A percentile compares a stretch with the other conserved stretches of the same genome.
These are phyloP conservation scores for Lepidurus packardi DNA, from an alignment of 1,140 invertebrate species.

Conservation along the genomic window DNA sequence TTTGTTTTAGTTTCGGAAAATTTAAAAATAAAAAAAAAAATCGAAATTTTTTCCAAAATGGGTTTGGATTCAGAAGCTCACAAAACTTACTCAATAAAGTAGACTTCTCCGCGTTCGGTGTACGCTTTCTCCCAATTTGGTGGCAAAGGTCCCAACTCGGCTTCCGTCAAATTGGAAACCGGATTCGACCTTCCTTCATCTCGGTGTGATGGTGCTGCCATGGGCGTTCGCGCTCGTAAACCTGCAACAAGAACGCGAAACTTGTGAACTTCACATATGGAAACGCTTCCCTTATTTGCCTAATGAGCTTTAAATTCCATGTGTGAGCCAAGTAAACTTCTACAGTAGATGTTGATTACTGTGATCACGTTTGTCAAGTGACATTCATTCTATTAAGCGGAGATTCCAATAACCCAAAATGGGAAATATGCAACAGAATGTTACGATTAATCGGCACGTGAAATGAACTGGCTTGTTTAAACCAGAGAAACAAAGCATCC, in stretches of 20 bases:
- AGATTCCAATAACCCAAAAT: too few species aligned
- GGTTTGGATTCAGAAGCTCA: background rate
- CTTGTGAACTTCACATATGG: background rate
- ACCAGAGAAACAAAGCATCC: too few species aligned
- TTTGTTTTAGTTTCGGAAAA: too few species aligned
- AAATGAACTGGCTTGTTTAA: too few species aligned
- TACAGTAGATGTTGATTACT: too few species aligned
- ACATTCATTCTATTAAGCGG: too few species aligned
- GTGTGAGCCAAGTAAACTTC: too few species aligned
- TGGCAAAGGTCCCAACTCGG: slow-evolving; percentile 78
- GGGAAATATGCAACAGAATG: too few species aligned
- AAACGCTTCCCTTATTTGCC: too few species aligned
- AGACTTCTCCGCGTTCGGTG: slow-evolving; percentile 90
- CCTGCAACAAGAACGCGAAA: background rate
- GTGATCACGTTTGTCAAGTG: too few species aligned
- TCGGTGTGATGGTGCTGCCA: slow-evolving; percentile 28
- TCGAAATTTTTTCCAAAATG: background rate
- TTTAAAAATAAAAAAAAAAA: slow-evolving; percentile 1
- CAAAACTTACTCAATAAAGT: slow-evolving; percentile 92
- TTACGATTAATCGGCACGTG: too few species aligned
- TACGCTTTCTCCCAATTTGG: slow-evolving; percentile 96
- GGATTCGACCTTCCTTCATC: slow-evolving; percentile 30
- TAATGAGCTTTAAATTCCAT: too few species aligned
- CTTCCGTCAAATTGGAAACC: slow-evolving; percentile 35
- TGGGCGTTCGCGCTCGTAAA: slow-evolving; percentile 32